phyloP scores from a whole-genome alignment of 2,113 vertebrate species.

The Zosterops hypoxanthus region DNA sequence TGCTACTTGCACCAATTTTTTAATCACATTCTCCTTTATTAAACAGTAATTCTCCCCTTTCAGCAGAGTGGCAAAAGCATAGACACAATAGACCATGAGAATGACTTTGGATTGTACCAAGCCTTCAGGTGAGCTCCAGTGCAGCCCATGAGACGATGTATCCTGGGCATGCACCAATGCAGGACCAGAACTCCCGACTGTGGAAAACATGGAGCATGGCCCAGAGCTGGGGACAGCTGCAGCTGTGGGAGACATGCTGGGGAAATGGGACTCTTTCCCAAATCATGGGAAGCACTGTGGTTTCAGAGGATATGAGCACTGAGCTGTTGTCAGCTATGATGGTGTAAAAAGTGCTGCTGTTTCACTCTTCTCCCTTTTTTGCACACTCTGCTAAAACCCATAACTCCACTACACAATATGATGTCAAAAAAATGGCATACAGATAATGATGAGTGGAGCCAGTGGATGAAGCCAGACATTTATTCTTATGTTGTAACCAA shows the following conservation, averaged over 20 bases:
- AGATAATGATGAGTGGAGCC: not conserved
- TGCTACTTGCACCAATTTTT: not conserved
- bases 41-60: not conserved
- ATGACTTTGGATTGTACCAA: not conserved
- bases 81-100: fast-evolving
- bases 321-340: not conserved
- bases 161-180: fast-evolving
- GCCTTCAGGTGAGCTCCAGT: not conserved
- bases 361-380: not conserved
- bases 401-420: not conserved
- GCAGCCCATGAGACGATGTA: fast-evolving
- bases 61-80: not conserved
- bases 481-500: not conserved
- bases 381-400: not conserved
- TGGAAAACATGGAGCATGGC: fast-evolving
- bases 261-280: not conserved
- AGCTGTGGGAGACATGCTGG: not conserved
- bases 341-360: not conserved
- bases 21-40: not conserved
- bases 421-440: slow-evolving; percentile 8
- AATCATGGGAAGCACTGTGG: not conserved
- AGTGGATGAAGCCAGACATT: not conserved
- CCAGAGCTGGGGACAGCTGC: not conserved
- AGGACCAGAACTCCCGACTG: fast-evolving
- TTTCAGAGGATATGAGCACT: not conserved